These are phyloP conservation scores for Scaptodrosophila lebanonensis DNA, from an alignment of 1,140 invertebrate genomes.

Conservation along the genomic window DNA sequence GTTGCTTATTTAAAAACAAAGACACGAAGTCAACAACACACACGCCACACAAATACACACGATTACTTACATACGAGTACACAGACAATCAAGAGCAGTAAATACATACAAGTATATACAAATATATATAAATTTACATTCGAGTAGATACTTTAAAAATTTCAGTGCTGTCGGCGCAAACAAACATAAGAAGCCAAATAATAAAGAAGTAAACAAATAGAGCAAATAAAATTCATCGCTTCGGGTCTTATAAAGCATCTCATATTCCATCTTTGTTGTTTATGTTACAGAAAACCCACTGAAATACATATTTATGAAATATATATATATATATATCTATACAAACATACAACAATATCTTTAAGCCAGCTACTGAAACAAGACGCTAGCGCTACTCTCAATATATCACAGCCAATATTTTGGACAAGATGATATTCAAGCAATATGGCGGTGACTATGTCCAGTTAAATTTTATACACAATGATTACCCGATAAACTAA, in stretches of 20 bases:
- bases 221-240: constrained; percentile 1
- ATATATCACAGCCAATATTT: not conserved
- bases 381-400: no score
- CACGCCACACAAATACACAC: constrained; percentile 21
- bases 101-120: constrained; percentile 3
- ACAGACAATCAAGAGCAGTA: not conserved
- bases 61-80: constrained; percentile 13
- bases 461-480: constrained; percentile 51
- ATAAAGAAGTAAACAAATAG: not conserved
- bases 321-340: no score
- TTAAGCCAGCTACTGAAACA: no score
- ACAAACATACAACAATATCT: no score
- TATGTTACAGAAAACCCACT: not conserved
- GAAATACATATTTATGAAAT: not conserved
- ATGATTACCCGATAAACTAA: constrained; percentile 28
- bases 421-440: constrained; percentile 73
- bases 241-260: not conserved
- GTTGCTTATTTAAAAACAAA: no score
- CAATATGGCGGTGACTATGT: constrained; percentile 77
- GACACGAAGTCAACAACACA: no score
- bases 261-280: constrained; percentile 2
- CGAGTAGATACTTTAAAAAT: not conserved
- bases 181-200: no score
- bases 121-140: constrained; percentile 2
- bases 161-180: constrained; percentile 10